Conservation (phyloP, 2,888 invertebrate species). For the Lagria hirta region DNA sequence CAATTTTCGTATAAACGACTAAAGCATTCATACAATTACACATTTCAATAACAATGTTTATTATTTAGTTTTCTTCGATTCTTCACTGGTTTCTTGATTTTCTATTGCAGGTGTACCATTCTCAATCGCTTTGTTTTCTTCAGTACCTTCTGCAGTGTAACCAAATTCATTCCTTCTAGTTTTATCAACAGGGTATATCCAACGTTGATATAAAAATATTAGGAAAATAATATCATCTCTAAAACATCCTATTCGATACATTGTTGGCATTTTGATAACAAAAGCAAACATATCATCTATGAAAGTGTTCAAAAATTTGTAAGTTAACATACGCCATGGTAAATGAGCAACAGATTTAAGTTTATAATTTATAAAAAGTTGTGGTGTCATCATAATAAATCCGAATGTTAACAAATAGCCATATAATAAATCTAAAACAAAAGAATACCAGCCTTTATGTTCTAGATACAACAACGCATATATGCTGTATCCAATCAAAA, state of each 20-base stretch:
- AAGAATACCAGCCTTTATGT: constrained; percentile 99
- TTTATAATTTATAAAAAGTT: constrained; percentile 99
- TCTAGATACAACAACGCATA: constrained; percentile 95
- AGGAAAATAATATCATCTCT: constrained; percentile 99
- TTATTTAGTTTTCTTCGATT: constrained; percentile 23
- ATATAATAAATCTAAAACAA: constrained; percentile 93
- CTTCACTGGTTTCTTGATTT: constrained; percentile 6
- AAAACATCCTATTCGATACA: constrained; percentile 97
- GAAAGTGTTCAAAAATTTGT: constrained; percentile 98
- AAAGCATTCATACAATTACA: constrained; percentile 15
- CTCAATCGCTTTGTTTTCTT: constrained; percentile 18
- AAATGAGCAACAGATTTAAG: constrained; percentile 98
- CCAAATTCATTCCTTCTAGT: constrained; percentile 97
- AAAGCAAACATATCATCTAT: constrained; percentile 99
- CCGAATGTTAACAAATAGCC: constrained; percentile 98
- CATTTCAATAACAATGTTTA: too few species aligned
- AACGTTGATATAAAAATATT: constrained; percentile 97
- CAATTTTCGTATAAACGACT: constrained; percentile 11
- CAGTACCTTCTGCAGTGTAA: constrained; percentile 81
- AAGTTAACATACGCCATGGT: constrained; percentile 99
- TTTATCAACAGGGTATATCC: constrained; percentile 97
- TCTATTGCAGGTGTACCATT: constrained; percentile 4
- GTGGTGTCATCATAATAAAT: constrained; percentile 99
- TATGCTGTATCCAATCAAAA: constrained; percentile 88
- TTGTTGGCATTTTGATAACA: constrained; percentile 99